Percentiles rank a stretch among this genome's conserved stretches.
Evolutionary conservation across 64 coral and sea anemone species (phyloP).

Genomic region (Pocillopora damicornis): DNA sequence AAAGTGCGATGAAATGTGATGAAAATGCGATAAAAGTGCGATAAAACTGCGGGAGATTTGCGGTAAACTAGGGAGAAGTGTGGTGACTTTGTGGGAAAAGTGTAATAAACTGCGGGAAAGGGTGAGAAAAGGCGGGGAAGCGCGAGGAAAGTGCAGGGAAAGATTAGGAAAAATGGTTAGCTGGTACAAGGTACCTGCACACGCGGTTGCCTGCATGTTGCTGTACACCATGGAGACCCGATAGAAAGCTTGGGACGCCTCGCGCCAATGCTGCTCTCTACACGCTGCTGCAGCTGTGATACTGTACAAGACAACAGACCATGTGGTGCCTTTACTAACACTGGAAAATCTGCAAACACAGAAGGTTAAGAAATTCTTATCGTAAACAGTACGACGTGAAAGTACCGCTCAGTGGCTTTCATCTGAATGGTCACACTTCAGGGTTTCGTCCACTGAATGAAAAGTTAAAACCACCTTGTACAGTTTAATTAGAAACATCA

Average conservation of each 20-base stretch:
- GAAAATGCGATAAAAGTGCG: too few species aligned
- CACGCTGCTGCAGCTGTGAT: constrained; percentile 62
- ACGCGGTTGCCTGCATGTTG: constrained; percentile 56
- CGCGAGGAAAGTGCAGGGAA: too few species aligned
- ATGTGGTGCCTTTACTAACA: constrained; percentile 58
- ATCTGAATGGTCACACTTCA: neutral
- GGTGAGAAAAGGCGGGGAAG: too few species aligned
- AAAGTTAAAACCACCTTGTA: neutral
- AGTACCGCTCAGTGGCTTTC: neutral
- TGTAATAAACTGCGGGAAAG: too few species aligned
- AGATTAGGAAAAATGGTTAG: too few species aligned
- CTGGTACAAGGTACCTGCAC: constrained; percentile 44
- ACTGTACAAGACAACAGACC: constrained; percentile 74
- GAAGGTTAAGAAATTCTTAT: neutral
- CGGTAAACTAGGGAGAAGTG: too few species aligned
- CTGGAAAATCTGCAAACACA: constrained; percentile 64
- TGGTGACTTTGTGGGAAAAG: too few species aligned
- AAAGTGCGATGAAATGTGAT: too few species aligned
- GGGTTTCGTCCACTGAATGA: neutral
- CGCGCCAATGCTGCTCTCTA: constrained; percentile 77
- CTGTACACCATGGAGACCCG: constrained; percentile 85
- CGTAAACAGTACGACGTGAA: neutral
- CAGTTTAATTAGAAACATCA: neutral
- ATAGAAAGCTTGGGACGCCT: constrained; percentile 88
- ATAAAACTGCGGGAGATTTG: too few species aligned